phyloP scores from a whole-genome alignment of 2,113 vertebrate genomes.

The Paraplagusia blochii region DNA sequence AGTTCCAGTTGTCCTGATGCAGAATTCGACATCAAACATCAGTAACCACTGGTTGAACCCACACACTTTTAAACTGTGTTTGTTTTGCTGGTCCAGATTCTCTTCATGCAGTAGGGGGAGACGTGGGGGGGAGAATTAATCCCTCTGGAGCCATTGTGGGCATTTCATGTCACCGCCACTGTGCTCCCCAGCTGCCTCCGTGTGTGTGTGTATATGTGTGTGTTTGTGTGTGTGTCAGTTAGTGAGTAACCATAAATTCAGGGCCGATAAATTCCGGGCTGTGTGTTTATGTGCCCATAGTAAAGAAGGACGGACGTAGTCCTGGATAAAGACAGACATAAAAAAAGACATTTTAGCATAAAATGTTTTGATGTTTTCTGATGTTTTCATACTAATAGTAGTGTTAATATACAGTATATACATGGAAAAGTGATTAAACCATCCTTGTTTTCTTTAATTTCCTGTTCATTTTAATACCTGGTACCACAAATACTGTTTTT shows the following conservation, averaged over 20 bases:
- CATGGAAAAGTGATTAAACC: too few relatives aligned
- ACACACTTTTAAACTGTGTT: slow-evolving; percentile 49
- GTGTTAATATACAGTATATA: too few relatives aligned
- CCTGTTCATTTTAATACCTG: too few relatives aligned
- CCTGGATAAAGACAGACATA: too few relatives aligned
- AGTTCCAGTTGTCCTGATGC: slow-evolving; percentile 43
- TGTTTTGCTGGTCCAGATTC: slow-evolving; percentile 53
- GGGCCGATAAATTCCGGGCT: slow-evolving; percentile 29
- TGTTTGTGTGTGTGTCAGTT: slow-evolving; percentile 22
- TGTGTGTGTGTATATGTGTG: slow-evolving; percentile 23
- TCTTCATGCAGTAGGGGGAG: slow-evolving; percentile 38
- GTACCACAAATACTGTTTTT: too few relatives aligned
- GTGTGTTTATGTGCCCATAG: slow-evolving; percentile 19
- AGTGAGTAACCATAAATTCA: neutral
- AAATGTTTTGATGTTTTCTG: too few relatives aligned
- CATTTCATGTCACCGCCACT: slow-evolving; percentile 50
- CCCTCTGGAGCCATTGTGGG: slow-evolving; percentile 59
- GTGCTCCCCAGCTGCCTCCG: slow-evolving; percentile 55
- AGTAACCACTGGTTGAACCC: slow-evolving; percentile 53
- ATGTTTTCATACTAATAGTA: too few relatives aligned
- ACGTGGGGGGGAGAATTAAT: slow-evolving; percentile 50
- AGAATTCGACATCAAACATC: slow-evolving; percentile 44
- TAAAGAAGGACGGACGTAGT: too few relatives aligned
- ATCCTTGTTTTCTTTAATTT: too few relatives aligned
- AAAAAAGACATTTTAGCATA: too few relatives aligned